Conservation (phyloP, 1,140 invertebrate species). For the Sarcophaga peregrina region DNA sequence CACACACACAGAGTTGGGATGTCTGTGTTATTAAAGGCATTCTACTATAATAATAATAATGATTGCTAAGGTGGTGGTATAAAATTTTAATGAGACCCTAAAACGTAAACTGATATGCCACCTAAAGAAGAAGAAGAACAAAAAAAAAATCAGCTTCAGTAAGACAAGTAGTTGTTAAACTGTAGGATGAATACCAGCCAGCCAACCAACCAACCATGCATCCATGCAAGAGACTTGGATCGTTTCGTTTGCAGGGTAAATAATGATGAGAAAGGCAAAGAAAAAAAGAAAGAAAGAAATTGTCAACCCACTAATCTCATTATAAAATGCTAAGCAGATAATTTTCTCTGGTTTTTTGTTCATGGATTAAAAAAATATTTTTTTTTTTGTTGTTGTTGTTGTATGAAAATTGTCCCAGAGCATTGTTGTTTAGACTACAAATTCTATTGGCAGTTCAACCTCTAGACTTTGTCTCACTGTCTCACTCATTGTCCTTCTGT, state of each 20-base stretch:
- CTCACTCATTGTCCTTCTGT: no score
- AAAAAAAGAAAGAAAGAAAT: background rate
- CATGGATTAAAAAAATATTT: no score
- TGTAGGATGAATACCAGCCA: background rate
- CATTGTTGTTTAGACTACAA: background rate
- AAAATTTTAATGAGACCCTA: constrained; percentile 35
- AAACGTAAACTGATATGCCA: constrained; percentile 33
- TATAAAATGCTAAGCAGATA: constrained; percentile 38
- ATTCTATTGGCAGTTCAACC: constrained; percentile 17
- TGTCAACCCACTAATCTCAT: constrained; percentile 39
- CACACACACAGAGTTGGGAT: no score
- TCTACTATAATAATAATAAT: no score
- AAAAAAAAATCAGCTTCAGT: no score
- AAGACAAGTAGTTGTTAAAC: constrained; percentile 19
- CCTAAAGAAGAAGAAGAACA: background rate
- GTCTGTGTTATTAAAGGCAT: no score
- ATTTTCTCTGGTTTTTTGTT: no score
- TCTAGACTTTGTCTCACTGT: no score
- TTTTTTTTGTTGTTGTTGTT: background rate
- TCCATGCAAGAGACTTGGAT: background rate
- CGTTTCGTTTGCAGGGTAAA: background rate
- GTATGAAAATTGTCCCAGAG: background rate
- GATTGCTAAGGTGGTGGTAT: background rate
- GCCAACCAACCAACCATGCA: background rate
- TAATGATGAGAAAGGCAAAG: background rate